Conservation (phyloP, 2,888 invertebrate genomes). For the Molanna angustata region DNA sequence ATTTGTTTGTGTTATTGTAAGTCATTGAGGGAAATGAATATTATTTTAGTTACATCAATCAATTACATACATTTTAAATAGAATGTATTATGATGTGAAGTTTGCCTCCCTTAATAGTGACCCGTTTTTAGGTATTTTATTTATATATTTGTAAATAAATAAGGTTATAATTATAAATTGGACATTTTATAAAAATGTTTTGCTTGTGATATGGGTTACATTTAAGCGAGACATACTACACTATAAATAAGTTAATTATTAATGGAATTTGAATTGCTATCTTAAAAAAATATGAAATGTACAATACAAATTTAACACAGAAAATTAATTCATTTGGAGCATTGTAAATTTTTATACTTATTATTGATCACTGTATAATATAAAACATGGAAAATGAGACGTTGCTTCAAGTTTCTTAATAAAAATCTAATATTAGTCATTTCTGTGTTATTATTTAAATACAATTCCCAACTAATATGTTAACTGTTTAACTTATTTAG, state of each 20-base stretch:
- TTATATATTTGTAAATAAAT: constrained; percentile 10
- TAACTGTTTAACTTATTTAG: too few relatives aligned
- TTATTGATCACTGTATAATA: constrained; percentile 6
- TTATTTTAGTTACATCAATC: too few relatives aligned
- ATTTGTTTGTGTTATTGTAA: too few relatives aligned
- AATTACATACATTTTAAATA: too few relatives aligned
- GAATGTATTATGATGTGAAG: constrained; percentile 6
- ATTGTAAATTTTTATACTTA: constrained; percentile 17
- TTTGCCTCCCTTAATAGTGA: constrained; percentile 10
- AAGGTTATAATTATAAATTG: constrained; percentile 1
- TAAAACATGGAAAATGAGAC: constrained; percentile 6
- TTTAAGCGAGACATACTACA: constrained; percentile 16
- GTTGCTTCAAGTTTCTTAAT: constrained; percentile 23
- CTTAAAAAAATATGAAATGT: constrained; percentile 6
- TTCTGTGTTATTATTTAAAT: too few relatives aligned
- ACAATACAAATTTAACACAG: constrained; percentile 5
- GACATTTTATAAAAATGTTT: constrained; percentile 5
- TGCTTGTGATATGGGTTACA: constrained; percentile 13
- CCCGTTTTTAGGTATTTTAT: constrained; percentile 5
- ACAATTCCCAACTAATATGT: too few relatives aligned
- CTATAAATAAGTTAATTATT: constrained; percentile 7
- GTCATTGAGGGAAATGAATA: too few relatives aligned
- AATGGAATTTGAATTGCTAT: constrained; percentile 3
- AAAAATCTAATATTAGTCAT: constrained; percentile 10
- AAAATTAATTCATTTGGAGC: constrained; percentile 7